These are phyloP conservation scores for Artibeus lituratus DNA, from an alignment of 2,797 vertebrate genomes.

Conservation along the genomic window DNA sequence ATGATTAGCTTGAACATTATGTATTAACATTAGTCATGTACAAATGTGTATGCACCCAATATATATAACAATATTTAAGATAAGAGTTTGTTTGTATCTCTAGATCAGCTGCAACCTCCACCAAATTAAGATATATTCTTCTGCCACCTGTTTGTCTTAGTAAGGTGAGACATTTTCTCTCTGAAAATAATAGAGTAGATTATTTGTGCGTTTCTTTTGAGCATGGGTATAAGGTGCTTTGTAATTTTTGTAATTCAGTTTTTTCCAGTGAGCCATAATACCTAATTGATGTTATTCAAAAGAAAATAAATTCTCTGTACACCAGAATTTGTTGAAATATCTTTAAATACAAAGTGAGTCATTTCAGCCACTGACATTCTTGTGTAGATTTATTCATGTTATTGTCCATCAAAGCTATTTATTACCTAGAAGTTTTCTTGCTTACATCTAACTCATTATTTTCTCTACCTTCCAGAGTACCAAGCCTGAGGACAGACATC, in stretches of 20 bases:
- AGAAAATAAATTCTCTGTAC: not conserved
- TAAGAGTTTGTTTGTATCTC: not conserved
- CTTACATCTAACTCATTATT: not conserved
- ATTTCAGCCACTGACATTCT: not conserved
- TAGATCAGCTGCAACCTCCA: not conserved
- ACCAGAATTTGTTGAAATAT: not conserved
- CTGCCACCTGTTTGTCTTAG: not conserved
- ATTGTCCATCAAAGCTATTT: not conserved
- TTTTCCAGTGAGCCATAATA: not conserved
- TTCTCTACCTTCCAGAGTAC: not conserved
- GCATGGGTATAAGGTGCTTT: not conserved
- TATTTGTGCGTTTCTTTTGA: not conserved
- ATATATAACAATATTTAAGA: not conserved
- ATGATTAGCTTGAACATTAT: not conserved
- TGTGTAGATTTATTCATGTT: not conserved
- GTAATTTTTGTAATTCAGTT: not conserved
- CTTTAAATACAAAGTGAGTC: conserved; percentile 3
- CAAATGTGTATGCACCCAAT: not conserved
- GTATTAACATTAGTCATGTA: not conserved
- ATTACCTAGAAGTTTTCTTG: not conserved
- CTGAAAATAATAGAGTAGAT: not conserved
- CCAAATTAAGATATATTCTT: not conserved
- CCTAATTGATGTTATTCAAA: not conserved
- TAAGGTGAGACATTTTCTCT: not conserved
- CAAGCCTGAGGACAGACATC: not conserved